Evolutionary conservation across 2,113 vertebrate genomes (phyloP).

Genomic region (human (Homo sapiens)): DNA sequence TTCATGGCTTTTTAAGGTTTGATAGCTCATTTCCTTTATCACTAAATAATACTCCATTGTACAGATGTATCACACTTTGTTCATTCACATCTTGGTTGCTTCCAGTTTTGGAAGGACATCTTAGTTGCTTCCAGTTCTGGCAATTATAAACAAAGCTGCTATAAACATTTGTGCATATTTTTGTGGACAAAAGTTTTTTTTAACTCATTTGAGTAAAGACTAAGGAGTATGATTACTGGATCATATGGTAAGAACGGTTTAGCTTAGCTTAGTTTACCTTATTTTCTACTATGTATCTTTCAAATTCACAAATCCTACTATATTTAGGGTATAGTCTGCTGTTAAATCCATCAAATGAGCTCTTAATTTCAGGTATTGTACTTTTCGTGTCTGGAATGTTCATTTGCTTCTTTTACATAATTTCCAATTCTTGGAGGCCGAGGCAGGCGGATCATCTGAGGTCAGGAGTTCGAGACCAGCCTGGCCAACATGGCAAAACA

Average conservation of each 20-base stretch:
- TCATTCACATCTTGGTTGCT: not conserved
- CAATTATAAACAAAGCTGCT: no score
- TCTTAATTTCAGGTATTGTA: not conserved
- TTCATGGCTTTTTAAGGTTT: not conserved
- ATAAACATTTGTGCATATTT: not conserved
- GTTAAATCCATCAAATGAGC: not conserved
- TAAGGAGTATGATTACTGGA: not conserved
- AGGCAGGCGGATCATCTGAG: no score
- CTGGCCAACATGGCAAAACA: no score
- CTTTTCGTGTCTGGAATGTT: not conserved
- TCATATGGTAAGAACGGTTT: not conserved
- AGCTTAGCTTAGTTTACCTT: not conserved
- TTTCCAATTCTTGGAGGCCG: not conserved
- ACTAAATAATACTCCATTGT: not conserved
- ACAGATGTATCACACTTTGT: not conserved
- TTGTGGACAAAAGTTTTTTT: not conserved
- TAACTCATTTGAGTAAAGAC: not conserved
- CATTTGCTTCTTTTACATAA: not conserved
- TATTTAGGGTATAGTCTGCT: not conserved
- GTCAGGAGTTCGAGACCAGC: no score
- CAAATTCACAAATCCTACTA: not conserved
- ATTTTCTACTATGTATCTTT: not conserved
- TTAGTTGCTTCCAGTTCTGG: no score
- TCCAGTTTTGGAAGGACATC: not conserved
- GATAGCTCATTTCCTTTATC: not conserved